Evolutionary conservation across 1,140 invertebrate genomes (phyloP).

Genomic region (Sarcophaga bullata): DNA sequence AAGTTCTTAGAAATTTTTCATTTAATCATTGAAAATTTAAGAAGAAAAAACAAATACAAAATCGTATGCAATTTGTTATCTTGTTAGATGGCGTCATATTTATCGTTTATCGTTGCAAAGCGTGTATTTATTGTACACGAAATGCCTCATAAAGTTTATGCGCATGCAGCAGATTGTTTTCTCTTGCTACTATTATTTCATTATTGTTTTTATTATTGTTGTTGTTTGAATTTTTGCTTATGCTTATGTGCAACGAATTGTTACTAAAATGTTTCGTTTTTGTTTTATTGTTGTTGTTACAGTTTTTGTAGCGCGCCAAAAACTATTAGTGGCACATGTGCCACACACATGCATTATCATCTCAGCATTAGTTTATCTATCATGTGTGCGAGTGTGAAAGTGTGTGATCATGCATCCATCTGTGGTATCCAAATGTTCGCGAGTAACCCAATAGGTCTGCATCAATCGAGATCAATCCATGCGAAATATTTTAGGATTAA

Average conservation of each 20-base stretch:
- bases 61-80: slow-evolving; percentile 16
- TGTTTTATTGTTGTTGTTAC: not conserved
- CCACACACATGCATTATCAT: slow-evolving; percentile 29
- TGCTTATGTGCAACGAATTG: slow-evolving; percentile 29
- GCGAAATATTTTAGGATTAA: too few relatives aligned
- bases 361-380: not conserved
- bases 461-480: too few relatives aligned
- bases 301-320: slow-evolving; percentile 36
- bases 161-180: slow-evolving; percentile 28
- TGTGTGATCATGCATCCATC: not conserved
- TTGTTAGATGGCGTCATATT: slow-evolving; percentile 40
- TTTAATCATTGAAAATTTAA: slow-evolving; percentile 30
- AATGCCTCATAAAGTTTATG: not conserved
- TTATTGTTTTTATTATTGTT: not conserved
- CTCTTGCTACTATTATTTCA: not conserved
- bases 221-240: not conserved
- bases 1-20: slow-evolving; percentile 15
- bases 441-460: not conserved
- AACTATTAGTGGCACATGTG: slow-evolving; percentile 38
- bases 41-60: too few relatives aligned
- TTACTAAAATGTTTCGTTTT: slow-evolving; percentile 1
- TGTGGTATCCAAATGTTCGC: not conserved
- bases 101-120: slow-evolving; percentile 5
- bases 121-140: not conserved
- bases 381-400: not conserved